Evolutionary conservation across 2,888 invertebrate genomes (phyloP).

Genomic region (Drosophila neoperkinsi): DNA sequence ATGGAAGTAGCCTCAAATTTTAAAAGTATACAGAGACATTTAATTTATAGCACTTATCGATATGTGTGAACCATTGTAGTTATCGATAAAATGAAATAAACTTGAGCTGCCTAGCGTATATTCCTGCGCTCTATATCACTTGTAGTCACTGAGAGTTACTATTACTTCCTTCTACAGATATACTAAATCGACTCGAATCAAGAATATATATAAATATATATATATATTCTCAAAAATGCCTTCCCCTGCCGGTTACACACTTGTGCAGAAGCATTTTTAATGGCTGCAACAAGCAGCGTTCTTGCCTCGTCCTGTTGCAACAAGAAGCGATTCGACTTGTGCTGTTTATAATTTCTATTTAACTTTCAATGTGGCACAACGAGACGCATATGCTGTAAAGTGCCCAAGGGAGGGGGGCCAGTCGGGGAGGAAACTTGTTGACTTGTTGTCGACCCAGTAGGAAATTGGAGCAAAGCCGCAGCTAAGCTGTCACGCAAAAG

Average conservation of each 20-base stretch:
- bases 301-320: conserved; percentile 53
- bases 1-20: neutral
- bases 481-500: conserved; percentile 72
- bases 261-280: neutral
- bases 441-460: conserved; percentile 64
- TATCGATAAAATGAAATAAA: neutral
- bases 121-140: too few species aligned
- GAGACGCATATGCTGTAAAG: conserved; percentile 55
- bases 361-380: conserved; percentile 70
- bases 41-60: neutral
- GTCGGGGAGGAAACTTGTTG: conserved; percentile 42
- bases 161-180: too few species aligned
- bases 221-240: neutral
- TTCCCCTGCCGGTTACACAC: neutral
- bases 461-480: conserved; percentile 77
- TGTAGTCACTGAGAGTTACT: too few species aligned
- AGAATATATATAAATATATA: neutral
- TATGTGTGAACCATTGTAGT: neutral
- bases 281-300: neutral
- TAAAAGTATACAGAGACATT: neutral
- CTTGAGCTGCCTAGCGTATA: neutral
- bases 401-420: conserved; percentile 17
- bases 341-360: conserved; percentile 82
- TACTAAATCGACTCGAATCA: neutral
- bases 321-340: conserved; percentile 81